Evolutionary conservation across 2,888 invertebrate species (phyloP).

Genomic region (Acanthosoma haemorrhoidale): DNA sequence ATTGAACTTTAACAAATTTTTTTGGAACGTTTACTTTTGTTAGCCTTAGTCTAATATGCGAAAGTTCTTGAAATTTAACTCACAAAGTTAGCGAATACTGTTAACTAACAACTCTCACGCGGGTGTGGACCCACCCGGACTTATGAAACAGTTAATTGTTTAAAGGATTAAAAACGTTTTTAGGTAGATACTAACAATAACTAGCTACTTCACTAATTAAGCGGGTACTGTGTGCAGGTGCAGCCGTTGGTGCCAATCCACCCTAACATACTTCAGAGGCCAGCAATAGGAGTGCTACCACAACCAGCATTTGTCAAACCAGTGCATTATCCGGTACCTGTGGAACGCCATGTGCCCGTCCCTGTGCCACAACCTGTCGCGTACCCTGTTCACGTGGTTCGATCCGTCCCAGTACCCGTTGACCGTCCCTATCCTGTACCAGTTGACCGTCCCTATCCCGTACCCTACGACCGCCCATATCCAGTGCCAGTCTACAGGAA

Average conservation of each 20-base stretch:
- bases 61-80: no score
- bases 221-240: background rate
- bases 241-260: background rate
- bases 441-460: background rate
- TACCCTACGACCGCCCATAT: constrained; percentile 1
- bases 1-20: no score
- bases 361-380: constrained; percentile 11
- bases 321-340: background rate
- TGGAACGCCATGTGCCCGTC: constrained; percentile 11
- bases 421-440: constrained; percentile 21
- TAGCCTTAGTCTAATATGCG: no score
- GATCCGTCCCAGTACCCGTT: constrained; percentile 12
- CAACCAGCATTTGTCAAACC: background rate
- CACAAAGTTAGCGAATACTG: no score
- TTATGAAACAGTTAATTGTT: no score
- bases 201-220: no score
- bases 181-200: no score
- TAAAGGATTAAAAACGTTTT: no score
- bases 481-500: constrained; percentile 17
- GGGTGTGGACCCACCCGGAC: no score
- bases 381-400: constrained; percentile 15
- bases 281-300: background rate
- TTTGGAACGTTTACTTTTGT: no score
- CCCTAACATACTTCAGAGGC: background rate
- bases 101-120: no score